Base-by-base conservation (phyloP, 1,140 invertebrate genomes). In the Zaprionus kolodkinae region DNA sequence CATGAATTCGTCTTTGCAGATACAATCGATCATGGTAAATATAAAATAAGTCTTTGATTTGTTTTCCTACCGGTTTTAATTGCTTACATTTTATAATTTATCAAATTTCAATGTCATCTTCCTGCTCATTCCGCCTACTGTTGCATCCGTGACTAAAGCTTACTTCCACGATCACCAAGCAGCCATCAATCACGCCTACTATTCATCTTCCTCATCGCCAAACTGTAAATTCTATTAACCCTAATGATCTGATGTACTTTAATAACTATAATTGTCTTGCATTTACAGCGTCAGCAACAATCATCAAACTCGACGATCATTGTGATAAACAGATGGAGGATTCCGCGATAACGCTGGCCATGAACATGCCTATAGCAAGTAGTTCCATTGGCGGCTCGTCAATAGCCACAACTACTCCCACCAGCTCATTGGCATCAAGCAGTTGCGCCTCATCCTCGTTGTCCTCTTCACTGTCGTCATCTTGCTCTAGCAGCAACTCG, bases 11-110 rank as follows among this genome's bases (percentile, higher is more conserved):
- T 91, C 15, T 91, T 91, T 76, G 76, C 89, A 40, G 81, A 87
- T 62, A 89, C 89, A 43, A 78, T 91, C 30, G 89, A 91, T 79
- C 89, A 91, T 69, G 90, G 90, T 91, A 72, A 81, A 68, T 54
- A 61, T 61, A 62, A 59, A 21, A 67, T 57, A 15, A 48, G 21
- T 15, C 15, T 45, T 33, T 6, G 13, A 60, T 56, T 25, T 45
- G 40, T 33, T 40, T 21, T 9, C 3, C 38, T 10, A 11, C 35
- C 33, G n/a, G 15, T 3, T 40, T n/a, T 33, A 68, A 30, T 62
- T 62, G 15, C 38, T 13, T 12, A 33, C 30, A 13, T 35, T 48
- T 35, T 48, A 38, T 57, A 13, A 9, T 48, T 50, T 55, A 21
- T 66, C 11, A 12, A 21, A 17, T 54, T 36, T 7, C 21, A 69